Evolutionary conservation across 2,113 vertebrate species (phyloP), one percentile per base, ranked within the genome.

Genomic region (Sapayoa aenigma): DNA sequence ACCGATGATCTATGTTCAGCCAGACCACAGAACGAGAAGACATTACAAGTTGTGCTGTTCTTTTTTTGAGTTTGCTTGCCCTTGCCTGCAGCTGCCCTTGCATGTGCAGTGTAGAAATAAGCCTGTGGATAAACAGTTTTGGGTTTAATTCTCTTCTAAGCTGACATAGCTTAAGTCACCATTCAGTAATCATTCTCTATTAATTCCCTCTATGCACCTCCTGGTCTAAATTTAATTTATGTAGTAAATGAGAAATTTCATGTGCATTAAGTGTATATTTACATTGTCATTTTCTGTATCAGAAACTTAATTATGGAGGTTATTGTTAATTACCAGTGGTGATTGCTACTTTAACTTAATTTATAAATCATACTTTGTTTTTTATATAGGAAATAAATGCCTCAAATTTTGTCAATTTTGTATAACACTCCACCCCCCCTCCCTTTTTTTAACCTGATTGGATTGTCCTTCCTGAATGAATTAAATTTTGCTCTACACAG

Each of bases 241-340:
- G 88, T 97, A 98, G 98, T 96, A 77, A 97, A 97, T 96, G 95
- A 97, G 92, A 96, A 93, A 92, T 82, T 98, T 89, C 90, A 82
- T 97, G 97, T 96, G 94, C 95, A 96, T 98, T 97, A 95, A 97
- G 72, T 97, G 96, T 98, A 96, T 97, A 96, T 97, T 98, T 97
- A 97, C 96, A 92, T 98, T 98, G 95, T 97, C 97, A 97, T 97
- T 98, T 98, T 98, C 97, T 98, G 98, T 98, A 98, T 98, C 97
- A 98, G 93, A 98, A 98, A 90, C 94, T 96, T 98, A 96, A 97
- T 96, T 96, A 95, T 95, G 90, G 91, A 98, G 93, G 97, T 97
- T 97, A 96, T 85, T 98, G 96, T 98, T 97, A 97, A 97, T 97
- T 97, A 92, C 94, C 84, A 96, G 86, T 97, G 97, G 97, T 98